These are phyloP conservation scores for Pantherophis alleghaniensis DNA, from an alignment of 2,797 vertebrate species.

Conservation along the genomic window DNA sequence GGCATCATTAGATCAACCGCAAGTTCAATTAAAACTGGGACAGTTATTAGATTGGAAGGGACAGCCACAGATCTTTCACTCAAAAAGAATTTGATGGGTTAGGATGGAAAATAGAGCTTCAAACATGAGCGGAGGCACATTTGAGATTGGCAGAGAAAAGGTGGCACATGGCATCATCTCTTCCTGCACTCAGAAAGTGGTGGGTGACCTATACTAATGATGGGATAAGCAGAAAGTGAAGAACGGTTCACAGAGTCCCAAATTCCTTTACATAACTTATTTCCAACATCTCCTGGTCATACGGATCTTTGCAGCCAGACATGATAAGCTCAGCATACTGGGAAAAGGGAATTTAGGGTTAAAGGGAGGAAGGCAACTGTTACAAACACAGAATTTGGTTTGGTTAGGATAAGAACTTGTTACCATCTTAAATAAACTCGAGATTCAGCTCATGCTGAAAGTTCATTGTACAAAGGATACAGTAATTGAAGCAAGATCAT, in stretches of 20 bases:
- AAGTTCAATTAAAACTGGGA: background rate
- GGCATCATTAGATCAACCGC: background rate
- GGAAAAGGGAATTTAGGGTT: background rate
- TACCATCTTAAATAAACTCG: background rate
- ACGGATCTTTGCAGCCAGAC: background rate
- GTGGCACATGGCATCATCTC: background rate
- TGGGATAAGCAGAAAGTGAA: background rate
- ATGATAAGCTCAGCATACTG: background rate
- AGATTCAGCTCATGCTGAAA: background rate
- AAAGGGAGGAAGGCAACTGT: background rate
- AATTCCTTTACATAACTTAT: background rate
- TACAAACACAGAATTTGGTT: background rate
- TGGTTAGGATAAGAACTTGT: background rate
- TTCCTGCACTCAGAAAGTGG: background rate
- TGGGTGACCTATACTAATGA: background rate
- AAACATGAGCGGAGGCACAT: background rate
- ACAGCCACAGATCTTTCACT: background rate
- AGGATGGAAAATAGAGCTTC: background rate
- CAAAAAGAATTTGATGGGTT: background rate
- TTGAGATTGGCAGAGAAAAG: background rate
- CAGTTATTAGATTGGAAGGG: background rate
- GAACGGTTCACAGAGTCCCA: background rate
- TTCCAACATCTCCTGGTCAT: background rate
- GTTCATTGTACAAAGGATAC: background rate
- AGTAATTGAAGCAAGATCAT: background rate